Evolutionary conservation across 2,888 invertebrate species (phyloP).

Genomic region (Colostygia pectinataria): DNA sequence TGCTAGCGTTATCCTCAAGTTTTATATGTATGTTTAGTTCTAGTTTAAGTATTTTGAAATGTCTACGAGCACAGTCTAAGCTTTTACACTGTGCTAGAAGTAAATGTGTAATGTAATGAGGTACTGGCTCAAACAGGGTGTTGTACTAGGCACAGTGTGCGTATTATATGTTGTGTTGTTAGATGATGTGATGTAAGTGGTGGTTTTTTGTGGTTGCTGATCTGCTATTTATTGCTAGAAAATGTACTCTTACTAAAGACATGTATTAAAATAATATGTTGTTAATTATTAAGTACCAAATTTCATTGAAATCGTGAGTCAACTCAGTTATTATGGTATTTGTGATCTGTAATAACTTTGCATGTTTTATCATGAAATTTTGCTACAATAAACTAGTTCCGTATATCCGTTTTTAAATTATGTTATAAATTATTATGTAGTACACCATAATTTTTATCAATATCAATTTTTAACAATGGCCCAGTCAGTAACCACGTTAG

Average conservation of each 20-base stretch:
- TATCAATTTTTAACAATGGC: neutral
- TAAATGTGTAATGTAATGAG: slow-evolving; percentile 59
- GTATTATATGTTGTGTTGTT: too few relatives aligned
- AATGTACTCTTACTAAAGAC: neutral
- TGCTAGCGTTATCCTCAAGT: neutral
- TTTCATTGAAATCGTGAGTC: too few relatives aligned
- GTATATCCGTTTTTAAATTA: too few relatives aligned
- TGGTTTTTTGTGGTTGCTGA: slow-evolving; percentile 20
- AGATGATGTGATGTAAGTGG: slow-evolving; percentile 21
- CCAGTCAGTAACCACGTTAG: slow-evolving; percentile 23
- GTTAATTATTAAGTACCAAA: too few relatives aligned
- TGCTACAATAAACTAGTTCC: too few relatives aligned
- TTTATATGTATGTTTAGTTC: neutral
- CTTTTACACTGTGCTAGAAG: slow-evolving; percentile 16
- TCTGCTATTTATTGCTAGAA: neutral
- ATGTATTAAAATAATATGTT: too few relatives aligned
- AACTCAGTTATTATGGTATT: too few relatives aligned
- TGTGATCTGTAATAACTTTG: too few relatives aligned
- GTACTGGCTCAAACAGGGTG: slow-evolving; percentile 80
- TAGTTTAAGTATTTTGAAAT: slow-evolving; percentile 8
- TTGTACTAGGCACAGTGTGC: slow-evolving; percentile 71
- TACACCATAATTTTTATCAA: too few relatives aligned
- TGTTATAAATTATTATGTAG: too few relatives aligned
- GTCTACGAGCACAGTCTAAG: neutral
- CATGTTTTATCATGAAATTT: too few relatives aligned